Evolutionary conservation across 2,888 invertebrate genomes (phyloP).

Genomic region (Thera britannica): DNA sequence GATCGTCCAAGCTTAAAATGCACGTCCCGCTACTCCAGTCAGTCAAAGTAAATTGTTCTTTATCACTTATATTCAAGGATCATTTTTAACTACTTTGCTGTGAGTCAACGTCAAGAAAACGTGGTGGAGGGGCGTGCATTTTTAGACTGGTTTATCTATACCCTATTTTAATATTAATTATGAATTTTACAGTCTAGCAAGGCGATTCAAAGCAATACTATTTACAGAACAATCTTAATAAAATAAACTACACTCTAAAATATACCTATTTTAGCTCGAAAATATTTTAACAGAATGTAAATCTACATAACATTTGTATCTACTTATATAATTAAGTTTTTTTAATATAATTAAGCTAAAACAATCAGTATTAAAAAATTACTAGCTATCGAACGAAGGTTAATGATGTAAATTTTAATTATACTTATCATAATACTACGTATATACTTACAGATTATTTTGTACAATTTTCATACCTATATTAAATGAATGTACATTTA

Average conservation of each 20-base stretch:
- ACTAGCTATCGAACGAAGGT: background rate
- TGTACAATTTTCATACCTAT: constrained; percentile 31
- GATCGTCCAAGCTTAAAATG: too few species aligned
- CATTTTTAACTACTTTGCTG: too few species aligned
- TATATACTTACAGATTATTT: constrained; percentile 16
- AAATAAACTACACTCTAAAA: constrained; percentile 4
- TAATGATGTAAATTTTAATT: too few species aligned
- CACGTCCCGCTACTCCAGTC: too few species aligned
- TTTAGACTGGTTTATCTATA: too few species aligned
- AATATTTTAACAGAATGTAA: background rate
- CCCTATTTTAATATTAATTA: constrained; percentile 10
- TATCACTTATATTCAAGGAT: too few species aligned
- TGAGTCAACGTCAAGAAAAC: too few species aligned
- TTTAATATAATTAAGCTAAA: background rate
- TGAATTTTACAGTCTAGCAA: constrained; percentile 14
- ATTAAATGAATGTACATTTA: constrained; percentile 11
- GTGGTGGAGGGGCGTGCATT: too few species aligned
- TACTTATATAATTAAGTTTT: too few species aligned
- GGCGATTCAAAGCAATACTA: constrained; percentile 31
- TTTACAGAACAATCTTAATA: constrained; percentile 29
- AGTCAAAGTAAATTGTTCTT: too few species aligned
- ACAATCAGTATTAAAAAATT: background rate
- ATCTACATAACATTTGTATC: too few species aligned
- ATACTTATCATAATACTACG: background rate
- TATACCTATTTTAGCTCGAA: background rate